Base-by-base conservation (phyloP, 2,113 vertebrate species). In the Chloropsis cyanopogon region DNA sequence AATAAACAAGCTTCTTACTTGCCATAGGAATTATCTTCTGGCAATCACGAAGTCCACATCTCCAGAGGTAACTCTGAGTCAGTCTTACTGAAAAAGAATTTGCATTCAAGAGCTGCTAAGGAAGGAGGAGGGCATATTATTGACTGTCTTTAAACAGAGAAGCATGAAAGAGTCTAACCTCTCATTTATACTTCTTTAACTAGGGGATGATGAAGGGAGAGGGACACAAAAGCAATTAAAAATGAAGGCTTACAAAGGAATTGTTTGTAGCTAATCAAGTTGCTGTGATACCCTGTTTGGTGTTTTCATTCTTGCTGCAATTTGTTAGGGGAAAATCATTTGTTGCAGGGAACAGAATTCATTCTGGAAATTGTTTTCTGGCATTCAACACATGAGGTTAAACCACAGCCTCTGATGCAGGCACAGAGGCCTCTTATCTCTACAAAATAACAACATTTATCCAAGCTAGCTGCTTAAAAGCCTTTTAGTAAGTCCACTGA, bases 311-410 rank as follows among this genome's bases (percentile, higher is more conserved):
- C 60, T 82, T 90, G 59, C 42, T 91, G 41, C 35, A 41, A 26
- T 92, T 94, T 93, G 10, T 86, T 69, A 72, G 14, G 25, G 29
- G 4, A 9, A 92, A 93, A 85, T 73, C 0, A 1, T 82, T 95
- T 47, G 6, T 39, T 92, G 33, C 23, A 65, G 26, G 23, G 39
- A 86, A 47, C 18, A 80, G 29, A 25, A 81, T 89, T 89, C 8
- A 57, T 78, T 93, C 70, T 78, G 82, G 6, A 91, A 87, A 86
- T 75, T 69, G n/a, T 82, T 90, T 96, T 91, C 88, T 88, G 68
- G 18, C 22, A 59, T 60, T 85, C 33, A 79, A 61, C 35, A 75
- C 13, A 49, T 14, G 44, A 87, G 64, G 59, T 88, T 84, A 79
- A 89, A 59, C 37, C 11, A 59, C 39, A 63, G 50, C 28, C 44